Conservation (phyloP, 2,888 invertebrate genomes). For the Leptopilina syphax region DNA sequence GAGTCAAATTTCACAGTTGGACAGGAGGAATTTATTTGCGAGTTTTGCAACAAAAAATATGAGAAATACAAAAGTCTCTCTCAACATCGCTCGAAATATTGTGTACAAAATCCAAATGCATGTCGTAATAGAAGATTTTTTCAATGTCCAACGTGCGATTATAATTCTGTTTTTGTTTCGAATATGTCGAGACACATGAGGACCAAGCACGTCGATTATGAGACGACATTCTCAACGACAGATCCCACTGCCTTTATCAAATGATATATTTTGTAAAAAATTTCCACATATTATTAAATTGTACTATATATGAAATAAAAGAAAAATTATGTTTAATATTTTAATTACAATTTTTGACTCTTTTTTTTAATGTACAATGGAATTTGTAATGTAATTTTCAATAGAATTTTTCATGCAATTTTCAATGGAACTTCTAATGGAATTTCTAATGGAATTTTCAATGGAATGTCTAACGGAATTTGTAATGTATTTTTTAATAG, state of each 20-base stretch:
- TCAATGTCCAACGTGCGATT: constrained; percentile 22
- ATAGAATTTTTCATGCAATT: too few relatives aligned
- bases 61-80: constrained; percentile 31
- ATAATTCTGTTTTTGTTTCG: constrained; percentile 32
- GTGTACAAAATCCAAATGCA: constrained; percentile 32
- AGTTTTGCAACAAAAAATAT: constrained; percentile 36
- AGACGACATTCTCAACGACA: constrained; percentile 5
- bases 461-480: too few relatives aligned
- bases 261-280: not conserved
- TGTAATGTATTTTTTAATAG: too few relatives aligned
- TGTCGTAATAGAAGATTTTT: constrained; percentile 38
- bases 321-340: too few relatives aligned
- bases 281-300: too few relatives aligned
- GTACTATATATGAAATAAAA: too few relatives aligned
- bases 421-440: too few relatives aligned
- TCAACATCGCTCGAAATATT: constrained; percentile 28
- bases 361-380: not conserved
- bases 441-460: too few relatives aligned
- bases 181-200: constrained; percentile 29
- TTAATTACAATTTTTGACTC: not conserved
- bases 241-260: not conserved
- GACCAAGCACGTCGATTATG: constrained; percentile 26
- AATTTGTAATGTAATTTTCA: too few relatives aligned
- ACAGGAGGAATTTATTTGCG: constrained; percentile 26
- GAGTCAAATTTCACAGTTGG: not conserved